Base-by-base conservation (phyloP, 2,797 vertebrate species). In the Lindbergichthys nudifrons region DNA sequence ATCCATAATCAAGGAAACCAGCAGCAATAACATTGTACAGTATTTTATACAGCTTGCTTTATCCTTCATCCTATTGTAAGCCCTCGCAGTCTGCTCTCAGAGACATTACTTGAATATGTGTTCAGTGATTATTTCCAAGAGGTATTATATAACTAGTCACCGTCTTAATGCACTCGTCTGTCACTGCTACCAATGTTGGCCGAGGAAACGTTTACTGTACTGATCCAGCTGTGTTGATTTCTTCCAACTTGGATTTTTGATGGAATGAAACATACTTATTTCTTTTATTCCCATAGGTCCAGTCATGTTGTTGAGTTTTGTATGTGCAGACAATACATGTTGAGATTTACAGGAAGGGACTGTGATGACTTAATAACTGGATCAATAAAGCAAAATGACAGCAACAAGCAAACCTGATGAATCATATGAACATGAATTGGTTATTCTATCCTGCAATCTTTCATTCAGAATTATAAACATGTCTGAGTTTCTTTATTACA, bases 341-440 rank as follows among this genome's bases (percentile, higher is more conserved):
- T 62, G 53, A 71, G 36, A 59, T 50, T 53, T 53, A 69, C 41
- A 69, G 58, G 59, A 76, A 42, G 51, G 58, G 47, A 75, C 51
- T 59, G 43, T 77, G 71, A 71, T 80, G 60, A 88, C 62, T 74
- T 79, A 46, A 57, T 72, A 73, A 85, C 45, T 59, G 26, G 58
- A 88, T 84, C 83, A 92, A 92, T 92, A 90, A 92, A 90, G 56
- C 26, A 48, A 81, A 86, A 79, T 77, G 48, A 80, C 78, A 83
- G 70, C 70, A 75, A 83, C 16, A 42, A 69, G 41, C 10, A 56
- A 51, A 66, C 51, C 10, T 64, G 19, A 74, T 74, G 50, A 80
- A 61, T 67, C n/a, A 9, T 14, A 57, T 66, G 41, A 10, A 11
- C 43, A 65, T 57, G 47, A 43, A 50, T 19, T 60, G 26, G 4